These are phyloP conservation scores for Tiaroga cobitis DNA, from an alignment of 2,797 vertebrate species.

Conservation along the genomic window DNA sequence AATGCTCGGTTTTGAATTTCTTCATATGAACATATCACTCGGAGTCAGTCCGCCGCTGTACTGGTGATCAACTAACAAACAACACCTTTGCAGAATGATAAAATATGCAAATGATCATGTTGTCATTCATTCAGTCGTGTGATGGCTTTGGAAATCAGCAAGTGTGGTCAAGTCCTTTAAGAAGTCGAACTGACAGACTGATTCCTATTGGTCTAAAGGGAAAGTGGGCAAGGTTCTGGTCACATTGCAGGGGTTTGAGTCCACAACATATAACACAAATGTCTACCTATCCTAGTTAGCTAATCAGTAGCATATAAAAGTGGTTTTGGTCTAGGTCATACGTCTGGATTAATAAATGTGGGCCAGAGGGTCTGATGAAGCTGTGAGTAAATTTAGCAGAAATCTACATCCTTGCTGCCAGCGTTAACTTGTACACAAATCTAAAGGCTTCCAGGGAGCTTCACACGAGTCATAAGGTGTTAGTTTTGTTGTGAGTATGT, in stretches of 20 bases:
- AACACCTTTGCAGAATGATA: neutral
- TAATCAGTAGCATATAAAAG: conserved; percentile 36
- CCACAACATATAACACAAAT: conserved; percentile 29
- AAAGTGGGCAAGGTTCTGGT: conserved; percentile 6
- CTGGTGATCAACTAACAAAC: conserved; percentile 5
- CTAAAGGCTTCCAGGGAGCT: conserved; percentile 23
- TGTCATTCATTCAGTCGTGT: conserved; percentile 29
- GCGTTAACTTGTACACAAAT: neutral
- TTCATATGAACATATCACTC: conserved; percentile 38
- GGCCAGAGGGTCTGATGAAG: conserved; percentile 21
- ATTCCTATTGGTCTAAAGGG: conserved; percentile 15
- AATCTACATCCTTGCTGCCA: conserved; percentile 28
- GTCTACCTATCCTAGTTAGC: conserved; percentile 12
- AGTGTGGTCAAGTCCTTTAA: conserved; percentile 1
- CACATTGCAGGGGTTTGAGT: conserved; percentile 49
- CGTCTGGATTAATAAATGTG: conserved; percentile 28
- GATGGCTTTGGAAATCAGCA: conserved; percentile 30
- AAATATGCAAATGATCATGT: neutral
- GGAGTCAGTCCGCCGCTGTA: conserved; percentile 10
- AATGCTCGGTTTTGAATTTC: conserved; percentile 19
- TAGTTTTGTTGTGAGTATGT: conserved; percentile 34
- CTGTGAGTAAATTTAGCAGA: conserved; percentile 29
- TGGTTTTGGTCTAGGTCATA: conserved; percentile 27
- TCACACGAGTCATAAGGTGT: conserved; percentile 12
- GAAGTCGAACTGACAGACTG: neutral